Evolutionary conservation across 2,888 invertebrate species (phyloP).

Genomic region (Agonopterix arenella): DNA sequence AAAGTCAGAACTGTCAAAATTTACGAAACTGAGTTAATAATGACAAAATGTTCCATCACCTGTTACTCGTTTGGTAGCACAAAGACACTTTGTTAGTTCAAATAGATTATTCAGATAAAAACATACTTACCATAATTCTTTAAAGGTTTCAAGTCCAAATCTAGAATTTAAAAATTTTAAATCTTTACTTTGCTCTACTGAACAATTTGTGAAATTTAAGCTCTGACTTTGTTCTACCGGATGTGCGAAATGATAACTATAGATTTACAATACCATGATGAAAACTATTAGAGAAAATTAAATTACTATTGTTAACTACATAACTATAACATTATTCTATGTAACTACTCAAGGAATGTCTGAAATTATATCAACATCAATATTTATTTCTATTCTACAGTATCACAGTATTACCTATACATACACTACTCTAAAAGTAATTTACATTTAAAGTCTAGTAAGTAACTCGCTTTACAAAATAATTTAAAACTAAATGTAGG

Average conservation of each 20-base stretch:
- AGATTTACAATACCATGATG: slow-evolving; percentile 4
- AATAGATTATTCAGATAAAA: too few relatives aligned
- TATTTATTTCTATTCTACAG: not conserved
- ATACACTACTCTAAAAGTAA: slow-evolving; percentile 1
- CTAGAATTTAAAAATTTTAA: too few relatives aligned
- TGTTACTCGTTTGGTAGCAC: too few relatives aligned
- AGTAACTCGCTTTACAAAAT: slow-evolving; percentile 4
- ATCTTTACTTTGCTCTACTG: too few relatives aligned
- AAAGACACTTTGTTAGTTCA: too few relatives aligned
- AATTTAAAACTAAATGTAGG: slow-evolving; percentile 1
- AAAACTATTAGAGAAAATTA: slow-evolving; percentile 1
- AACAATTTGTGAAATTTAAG: too few relatives aligned
- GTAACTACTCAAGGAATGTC: not conserved
- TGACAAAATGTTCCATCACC: too few relatives aligned
- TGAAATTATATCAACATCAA: not conserved
- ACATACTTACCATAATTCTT: too few relatives aligned
- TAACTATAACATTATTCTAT: not conserved
- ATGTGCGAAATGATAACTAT: slow-evolving; percentile 24
- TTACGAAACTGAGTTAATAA: too few relatives aligned
- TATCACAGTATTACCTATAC: slow-evolving; percentile 10
- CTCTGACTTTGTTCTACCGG: too few relatives aligned
- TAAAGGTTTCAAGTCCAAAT: too few relatives aligned
- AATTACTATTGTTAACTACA: not conserved
- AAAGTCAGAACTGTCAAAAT: too few relatives aligned
- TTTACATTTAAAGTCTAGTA: slow-evolving; percentile 1